Evolutionary conservation across 2,888 invertebrate species (phyloP), one percentile per base, ranked within the genome.

Genomic region (Diachrysia chrysitis): DNA sequence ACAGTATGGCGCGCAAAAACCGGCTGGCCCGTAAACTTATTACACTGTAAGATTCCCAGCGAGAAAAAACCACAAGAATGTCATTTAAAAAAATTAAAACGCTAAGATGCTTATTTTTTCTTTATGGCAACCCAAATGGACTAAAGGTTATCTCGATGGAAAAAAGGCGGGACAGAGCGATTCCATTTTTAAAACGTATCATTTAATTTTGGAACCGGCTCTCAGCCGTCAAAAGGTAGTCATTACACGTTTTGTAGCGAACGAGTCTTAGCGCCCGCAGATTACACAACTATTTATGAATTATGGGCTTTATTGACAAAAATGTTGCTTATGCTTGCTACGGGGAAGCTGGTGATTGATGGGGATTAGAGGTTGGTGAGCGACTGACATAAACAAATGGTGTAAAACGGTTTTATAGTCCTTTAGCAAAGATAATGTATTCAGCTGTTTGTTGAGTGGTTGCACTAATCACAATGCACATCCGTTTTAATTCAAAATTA

Each of bases 161-260:
- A 94, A 94, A 93, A 93, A 93, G 95, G 95, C 95, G 95, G 95
- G 94, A 89, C 93, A 81, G 91, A 93, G 92, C 94, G 94, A 95
- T 95, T 95, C 94, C 95, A 95, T 94, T 95, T 95, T 95, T 93
- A 92, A 95, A 95, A 95, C 93, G 93, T 95, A 95, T 95, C 93
- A 95, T 95, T 95, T 95, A 94, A 95, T 94, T 94, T 95, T 90
- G 92, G 91, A 95, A 94, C 95, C 93, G 93, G 95, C 95, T 94
- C 89, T 93, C 93, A 94, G 92, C 93, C 93, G 95, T 94, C 95
- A 94, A 92, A 93, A 94, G 95, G 94, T 93, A 93, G 94, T 95
- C 90, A 95, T 95, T 95, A 95, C 92, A 91, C 89, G 90, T 94
- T 94, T 94, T 93, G 92, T 91, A 92, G 92, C 89, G 88, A 86